Conservation (phyloP, 2,888 invertebrate genomes). For the Orchestes rusci region DNA sequence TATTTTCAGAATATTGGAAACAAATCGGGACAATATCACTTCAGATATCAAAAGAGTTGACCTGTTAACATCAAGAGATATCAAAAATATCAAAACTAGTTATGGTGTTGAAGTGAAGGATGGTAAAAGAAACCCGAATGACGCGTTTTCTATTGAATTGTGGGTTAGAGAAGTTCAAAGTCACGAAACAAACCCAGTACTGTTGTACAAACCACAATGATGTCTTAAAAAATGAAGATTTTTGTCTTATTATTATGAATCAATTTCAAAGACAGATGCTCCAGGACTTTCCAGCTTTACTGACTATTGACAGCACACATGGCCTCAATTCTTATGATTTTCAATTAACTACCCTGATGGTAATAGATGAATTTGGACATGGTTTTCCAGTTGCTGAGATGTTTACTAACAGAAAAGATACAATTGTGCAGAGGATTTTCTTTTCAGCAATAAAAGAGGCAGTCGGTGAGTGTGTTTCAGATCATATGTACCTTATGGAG, state of each 20-base stretch:
- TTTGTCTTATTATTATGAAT: constrained; percentile 19
- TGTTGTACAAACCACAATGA: constrained; percentile 15
- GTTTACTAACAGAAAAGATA: constrained; percentile 23
- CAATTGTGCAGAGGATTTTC: constrained; percentile 1
- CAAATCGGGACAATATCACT: too few species aligned
- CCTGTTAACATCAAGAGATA: too few species aligned
- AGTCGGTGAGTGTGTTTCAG: too few species aligned
- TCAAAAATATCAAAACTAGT: too few species aligned
- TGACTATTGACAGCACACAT: constrained; percentile 17
- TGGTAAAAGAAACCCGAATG: constrained; percentile 11
- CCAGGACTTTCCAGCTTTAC: constrained; percentile 8
- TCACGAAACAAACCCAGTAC: constrained; percentile 11
- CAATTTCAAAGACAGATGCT: constrained; percentile 64
- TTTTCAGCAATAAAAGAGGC: constrained; percentile 1
- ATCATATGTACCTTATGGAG: too few species aligned
- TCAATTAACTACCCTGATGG: constrained; percentile 23
- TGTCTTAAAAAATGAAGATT: constrained; percentile 15
- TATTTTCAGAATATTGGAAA: not conserved
- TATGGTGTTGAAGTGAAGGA: constrained; percentile 8
- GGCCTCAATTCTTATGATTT: constrained; percentile 24
- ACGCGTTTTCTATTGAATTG: constrained; percentile 13
- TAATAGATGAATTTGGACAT: constrained; percentile 25
- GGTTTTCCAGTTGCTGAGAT: constrained; percentile 21
- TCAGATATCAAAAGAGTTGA: too few species aligned
- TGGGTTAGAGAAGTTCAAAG: constrained; percentile 13